Evolutionary conservation across 2,113 vertebrate genomes (phyloP).

Genomic region (Percopsis transmontana): DNA sequence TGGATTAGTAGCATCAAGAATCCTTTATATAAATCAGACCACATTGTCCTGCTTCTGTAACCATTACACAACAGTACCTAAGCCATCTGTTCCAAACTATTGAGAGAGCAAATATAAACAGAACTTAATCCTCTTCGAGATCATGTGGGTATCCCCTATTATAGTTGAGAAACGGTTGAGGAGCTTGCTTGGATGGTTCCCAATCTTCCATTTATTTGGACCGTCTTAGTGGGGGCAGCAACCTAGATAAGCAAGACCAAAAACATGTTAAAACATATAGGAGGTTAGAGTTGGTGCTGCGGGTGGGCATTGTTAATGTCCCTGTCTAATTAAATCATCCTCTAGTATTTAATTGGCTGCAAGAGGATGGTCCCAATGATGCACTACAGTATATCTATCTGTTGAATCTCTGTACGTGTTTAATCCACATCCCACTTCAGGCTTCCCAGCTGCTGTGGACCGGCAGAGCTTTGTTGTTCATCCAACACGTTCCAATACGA

Average conservation of each 20-base stretch:
- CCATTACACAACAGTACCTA: neutral
- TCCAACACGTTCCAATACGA: slow-evolving; percentile 22
- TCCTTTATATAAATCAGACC: too few species aligned
- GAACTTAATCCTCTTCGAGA: slow-evolving; percentile 22
- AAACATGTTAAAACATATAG: slow-evolving; percentile 22
- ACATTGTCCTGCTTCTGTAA: too few species aligned
- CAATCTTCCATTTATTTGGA: slow-evolving; percentile 77
- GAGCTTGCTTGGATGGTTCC: slow-evolving; percentile 69
- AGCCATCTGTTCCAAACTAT: slow-evolving; percentile 9
- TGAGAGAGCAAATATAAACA: slow-evolving; percentile 13
- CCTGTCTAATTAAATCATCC: neutral
- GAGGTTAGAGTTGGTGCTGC: slow-evolving; percentile 25
- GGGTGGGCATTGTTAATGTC: neutral
- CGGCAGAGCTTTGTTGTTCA: slow-evolving; percentile 40
- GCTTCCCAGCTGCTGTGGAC: slow-evolving; percentile 33
- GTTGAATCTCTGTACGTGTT: slow-evolving; percentile 8
- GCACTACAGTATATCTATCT: slow-evolving; percentile 27
- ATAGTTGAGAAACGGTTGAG: slow-evolving; percentile 35
- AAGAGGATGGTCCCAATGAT: neutral
- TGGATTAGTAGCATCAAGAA: slow-evolving; percentile 6
- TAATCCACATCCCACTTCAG: slow-evolving; percentile 41
- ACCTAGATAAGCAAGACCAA: slow-evolving; percentile 63
- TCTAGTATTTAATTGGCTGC: neutral
- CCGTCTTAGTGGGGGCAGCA: slow-evolving; percentile 68
- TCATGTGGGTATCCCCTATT: slow-evolving; percentile 21